Evolutionary conservation across 2,888 invertebrate species (phyloP), one percentile per base, ranked within the genome.

Genomic region (Stramonita haemastoma): DNA sequence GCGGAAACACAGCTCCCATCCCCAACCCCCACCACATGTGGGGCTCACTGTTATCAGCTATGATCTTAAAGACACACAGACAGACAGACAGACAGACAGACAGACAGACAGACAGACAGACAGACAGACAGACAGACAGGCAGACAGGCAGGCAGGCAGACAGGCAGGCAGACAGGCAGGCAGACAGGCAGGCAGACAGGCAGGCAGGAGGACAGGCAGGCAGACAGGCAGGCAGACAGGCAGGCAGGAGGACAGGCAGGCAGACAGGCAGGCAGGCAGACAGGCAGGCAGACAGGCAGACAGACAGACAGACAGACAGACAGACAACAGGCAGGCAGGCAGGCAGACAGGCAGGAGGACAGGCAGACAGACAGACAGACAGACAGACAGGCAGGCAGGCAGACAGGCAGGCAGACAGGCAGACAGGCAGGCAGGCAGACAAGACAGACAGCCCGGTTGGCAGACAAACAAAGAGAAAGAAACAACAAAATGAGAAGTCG

Each of bases 321-420:
- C 46, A 46, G 73, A 85, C 32, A 84, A 84, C n/a, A 77, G 73
- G n/a, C n/a, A 29, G 29, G 15, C 8, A 29, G n/a, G 77, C 8
- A 29, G n/a, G 29, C 2, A 11, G 73, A n/a, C 19, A 77, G 73
- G 29, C 2, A 11, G n/a, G 29, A 11, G 29, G 73, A 4, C 19
- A n/a, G 73, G 29, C 29, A 77, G 77, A 77, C 13, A 77, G 77
- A 77, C 29, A 36, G 32, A 81, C 19, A 81, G 32, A 70, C 32
- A 86, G 73, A 56, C 60, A 77, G 36, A 36, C 60, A 86, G 77
- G 32, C 70, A 87, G 57, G 66, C 77, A 86, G n/a, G 22, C 70
- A 89, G 83, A 81, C 83, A 87, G 70, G 83, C 70, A 87, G 70
- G 70, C 70, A 89, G 66, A 83, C n/a, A 83, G n/a, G 87, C 66